Percentiles rank a stretch among this genome's conserved stretches.
Evolutionary conservation across 2,113 vertebrate species (phyloP).

Genomic region (Siniperca chuatsi): DNA sequence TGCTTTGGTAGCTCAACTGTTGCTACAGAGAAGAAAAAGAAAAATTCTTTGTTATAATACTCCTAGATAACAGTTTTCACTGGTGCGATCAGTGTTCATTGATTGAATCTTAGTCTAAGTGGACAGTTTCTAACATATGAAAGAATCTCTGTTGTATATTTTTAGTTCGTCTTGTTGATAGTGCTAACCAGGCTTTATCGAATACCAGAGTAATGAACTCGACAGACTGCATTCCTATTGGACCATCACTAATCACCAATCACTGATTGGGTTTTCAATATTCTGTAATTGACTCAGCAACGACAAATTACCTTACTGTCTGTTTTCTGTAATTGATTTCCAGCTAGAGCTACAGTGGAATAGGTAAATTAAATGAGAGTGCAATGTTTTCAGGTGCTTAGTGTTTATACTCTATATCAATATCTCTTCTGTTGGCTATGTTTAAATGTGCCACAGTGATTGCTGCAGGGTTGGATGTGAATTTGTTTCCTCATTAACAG

Average conservation of each 20-base stretch:
- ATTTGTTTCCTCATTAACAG: slow-evolving; percentile 67
- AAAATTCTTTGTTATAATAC: neutral
- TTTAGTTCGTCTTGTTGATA: neutral
- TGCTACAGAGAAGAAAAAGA: neutral
- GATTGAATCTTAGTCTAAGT: neutral
- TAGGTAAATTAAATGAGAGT: slow-evolving; percentile 59
- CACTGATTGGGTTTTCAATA: slow-evolving; percentile 63
- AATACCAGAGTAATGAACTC: slow-evolving; percentile 79
- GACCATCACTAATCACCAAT: slow-evolving; percentile 72
- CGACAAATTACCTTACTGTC: slow-evolving; percentile 63
- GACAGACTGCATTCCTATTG: slow-evolving; percentile 61
- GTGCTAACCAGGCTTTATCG: slow-evolving; percentile 59
- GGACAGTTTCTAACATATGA: neutral
- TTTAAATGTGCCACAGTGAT: slow-evolving; percentile 54
- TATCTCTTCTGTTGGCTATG: slow-evolving; percentile 28
- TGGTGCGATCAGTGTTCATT: neutral
- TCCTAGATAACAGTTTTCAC: neutral
- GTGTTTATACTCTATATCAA: slow-evolving; percentile 54
- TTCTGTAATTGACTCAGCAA: slow-evolving; percentile 70
- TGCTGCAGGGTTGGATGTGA: slow-evolving; percentile 52
- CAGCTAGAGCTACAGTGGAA: slow-evolving; percentile 31
- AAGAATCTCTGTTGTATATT: neutral
- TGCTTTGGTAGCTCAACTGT: slow-evolving; percentile 11
- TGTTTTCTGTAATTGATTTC: slow-evolving; percentile 73
- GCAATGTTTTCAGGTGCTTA: slow-evolving; percentile 58